Base-by-base conservation (phyloP, 2,113 vertebrate species). In the Chunga burmeisteri region DNA sequence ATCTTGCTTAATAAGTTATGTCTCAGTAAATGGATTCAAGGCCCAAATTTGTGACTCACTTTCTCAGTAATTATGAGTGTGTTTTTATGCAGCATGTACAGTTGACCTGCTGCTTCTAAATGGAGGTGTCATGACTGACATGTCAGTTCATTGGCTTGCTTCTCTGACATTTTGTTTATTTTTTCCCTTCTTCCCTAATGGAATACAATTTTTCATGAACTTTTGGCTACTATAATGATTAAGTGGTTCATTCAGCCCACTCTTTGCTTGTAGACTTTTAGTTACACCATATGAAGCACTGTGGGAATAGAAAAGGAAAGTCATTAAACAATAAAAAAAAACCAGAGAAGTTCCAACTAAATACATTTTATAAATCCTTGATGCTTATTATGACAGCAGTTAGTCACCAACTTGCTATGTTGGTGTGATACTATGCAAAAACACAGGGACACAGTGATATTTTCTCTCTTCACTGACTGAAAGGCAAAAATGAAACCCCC, bases 401-500 rank as follows among this genome's bases (percentile, higher is more conserved):
- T 94, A 94, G 70, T 70, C 84, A 89, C 32, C 44, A 65, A 29
- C 20, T 75, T 72, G n/a, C 26, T 50, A 3, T 70, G 47, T 59
- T 81, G 92, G 73, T 88, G 36, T 91, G 47, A 63, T 16, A 18
- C 27, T 86, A 36, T 85, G 29, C 8, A 75, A 81, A 92, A 90
- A 70, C 0, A 8, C 65, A 88, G 73, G 59, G 63, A 40, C 63
- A 70, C 30, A 25, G 36, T 79, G 81, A 47, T 80, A 89, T 92
- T 95, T 96, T 83, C 79, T 91, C 36, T 93, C 70, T 73, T 88
- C 61, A n/a, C 55, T 83, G 85, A 91, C 58, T 65, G 63, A 94
- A 97, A 97, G 42, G 40, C 52, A 97, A 90, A 97, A 85, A 91
- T 74, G 49, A 94, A 91, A 42, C 12, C 9, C 21, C 52, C 42